Base-by-base conservation (phyloP, 2,113 vertebrate species). In the Thamnaconus septentrionalis region DNA sequence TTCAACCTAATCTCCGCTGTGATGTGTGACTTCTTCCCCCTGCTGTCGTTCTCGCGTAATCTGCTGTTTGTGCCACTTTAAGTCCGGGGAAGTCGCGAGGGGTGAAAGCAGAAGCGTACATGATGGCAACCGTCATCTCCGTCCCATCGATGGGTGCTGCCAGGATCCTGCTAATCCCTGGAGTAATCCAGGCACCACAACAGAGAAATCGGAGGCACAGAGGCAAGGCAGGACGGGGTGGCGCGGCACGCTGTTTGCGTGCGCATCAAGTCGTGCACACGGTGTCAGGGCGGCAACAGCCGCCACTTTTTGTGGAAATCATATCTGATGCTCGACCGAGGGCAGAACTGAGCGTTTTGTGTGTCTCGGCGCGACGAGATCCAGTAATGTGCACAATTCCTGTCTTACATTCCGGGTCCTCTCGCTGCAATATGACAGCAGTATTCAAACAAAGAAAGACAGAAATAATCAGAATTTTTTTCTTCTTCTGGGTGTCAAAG, bases 91-190 rank as follows among this genome's bases (percentile, higher is more conserved):
- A 81, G 69, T 67, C 76, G 59, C 42, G 53, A 77, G 43, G 62
- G 77, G 80, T 80, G 82, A 79, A 80, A 76, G 79, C 63, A 8
- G 59, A 68, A 65, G 60, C 74, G 71, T 75, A 66, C 79, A 79
- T 73, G 86, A 88, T 78, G 82, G 75, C 57, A 81, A 79, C 80
- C 85, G 86, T 87, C 89, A 89, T 87, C 81, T 83, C 65, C 56
- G 75, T 78, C 75, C 85, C 83, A 83, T 82, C 82, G 70, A 81
- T 57, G 81, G 79, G 61, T 61, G 70, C 80, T 88, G 84, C 85
- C 84, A 85, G 81, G 73, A 76, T 81, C 82, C 79, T 69, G 82
- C 64, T 89, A 90, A 89, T 89, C 89, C 88, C 78, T 41, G 0
- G 68, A 71, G 83, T 89, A 88, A 90, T 90, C 79, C 86, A 77